Evolutionary conservation across 2,113 vertebrate genomes (phyloP).

Genomic region (Lampris megalopsis): DNA sequence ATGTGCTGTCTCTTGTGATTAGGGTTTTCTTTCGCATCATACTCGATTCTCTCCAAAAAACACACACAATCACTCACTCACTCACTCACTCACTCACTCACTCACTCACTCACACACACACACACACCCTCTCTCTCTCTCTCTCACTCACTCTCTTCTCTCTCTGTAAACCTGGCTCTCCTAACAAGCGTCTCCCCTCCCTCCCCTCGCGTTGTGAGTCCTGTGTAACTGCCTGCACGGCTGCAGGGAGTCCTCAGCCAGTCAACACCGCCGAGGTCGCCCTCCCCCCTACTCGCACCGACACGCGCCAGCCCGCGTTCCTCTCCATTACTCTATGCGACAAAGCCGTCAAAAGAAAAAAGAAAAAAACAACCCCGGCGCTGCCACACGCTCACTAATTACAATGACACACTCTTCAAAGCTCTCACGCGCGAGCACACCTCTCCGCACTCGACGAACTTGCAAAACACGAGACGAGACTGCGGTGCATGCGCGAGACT

Average conservation of each 20-base stretch:
- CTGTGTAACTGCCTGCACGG: slow-evolving; percentile 37
- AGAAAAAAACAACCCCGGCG: neutral
- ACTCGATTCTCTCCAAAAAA: neutral
- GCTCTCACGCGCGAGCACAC: slow-evolving; percentile 20
- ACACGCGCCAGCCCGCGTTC: slow-evolving; percentile 16
- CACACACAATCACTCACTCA: neutral
- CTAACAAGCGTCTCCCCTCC: slow-evolving; percentile 24
- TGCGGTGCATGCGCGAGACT: slow-evolving; percentile 9
- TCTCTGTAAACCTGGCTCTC: neutral
- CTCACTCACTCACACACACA: neutral
- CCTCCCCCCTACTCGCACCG: slow-evolving; percentile 9
- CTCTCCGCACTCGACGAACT: slow-evolving; percentile 9
- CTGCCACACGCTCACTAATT: slow-evolving; percentile 50
- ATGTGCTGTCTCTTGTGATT: neutral
- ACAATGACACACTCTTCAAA: slow-evolving; percentile 35
- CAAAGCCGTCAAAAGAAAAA: slow-evolving; percentile 40
- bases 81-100: neutral
- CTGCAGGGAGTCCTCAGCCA: slow-evolving; percentile 35
- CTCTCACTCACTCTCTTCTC: slow-evolving; percentile 1
- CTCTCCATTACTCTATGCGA: slow-evolving; percentile 58
- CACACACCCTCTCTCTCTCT: neutral
- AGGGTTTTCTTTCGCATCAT: neutral
- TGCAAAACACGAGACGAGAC: neutral
- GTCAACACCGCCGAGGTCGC: slow-evolving; percentile 10
- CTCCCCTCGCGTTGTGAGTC: slow-evolving; percentile 29